Conservation (phyloP, 2,113 vertebrate species). For the Alethe diademata region DNA sequence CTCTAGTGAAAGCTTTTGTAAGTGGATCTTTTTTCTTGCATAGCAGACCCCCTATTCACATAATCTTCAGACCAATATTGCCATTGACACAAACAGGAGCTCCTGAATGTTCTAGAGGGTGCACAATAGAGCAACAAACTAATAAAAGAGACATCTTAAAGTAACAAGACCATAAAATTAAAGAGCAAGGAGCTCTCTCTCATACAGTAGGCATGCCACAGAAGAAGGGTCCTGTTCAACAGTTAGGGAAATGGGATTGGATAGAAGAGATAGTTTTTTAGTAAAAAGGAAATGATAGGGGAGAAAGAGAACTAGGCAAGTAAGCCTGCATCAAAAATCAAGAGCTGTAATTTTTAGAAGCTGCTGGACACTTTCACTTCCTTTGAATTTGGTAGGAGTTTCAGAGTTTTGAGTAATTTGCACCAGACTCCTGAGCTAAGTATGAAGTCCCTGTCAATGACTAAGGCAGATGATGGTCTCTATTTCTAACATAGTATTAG, state of each 20-base stretch:
- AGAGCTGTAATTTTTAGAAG: neutral
- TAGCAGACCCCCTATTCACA: neutral
- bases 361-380: neutral
- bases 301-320: neutral
- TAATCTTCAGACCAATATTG: neutral
- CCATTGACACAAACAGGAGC: neutral
- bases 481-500: neutral
- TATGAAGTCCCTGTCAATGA: neutral
- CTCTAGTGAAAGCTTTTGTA: neutral
- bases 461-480: neutral
- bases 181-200: neutral
- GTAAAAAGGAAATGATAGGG: neutral
- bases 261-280: neutral
- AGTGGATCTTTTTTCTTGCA: neutral
- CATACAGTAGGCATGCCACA: neutral
- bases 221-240: neutral
- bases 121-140: neutral
- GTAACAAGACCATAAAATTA: neutral
- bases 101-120: neutral
- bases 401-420: neutral
- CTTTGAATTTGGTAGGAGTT: neutral
- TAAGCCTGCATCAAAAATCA: neutral
- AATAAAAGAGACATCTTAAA: neutral
- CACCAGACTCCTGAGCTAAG: neutral
- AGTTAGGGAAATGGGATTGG: neutral